phyloP scores from a whole-genome alignment of 2,797 vertebrate genomes.

The Serranus cabrilla region DNA sequence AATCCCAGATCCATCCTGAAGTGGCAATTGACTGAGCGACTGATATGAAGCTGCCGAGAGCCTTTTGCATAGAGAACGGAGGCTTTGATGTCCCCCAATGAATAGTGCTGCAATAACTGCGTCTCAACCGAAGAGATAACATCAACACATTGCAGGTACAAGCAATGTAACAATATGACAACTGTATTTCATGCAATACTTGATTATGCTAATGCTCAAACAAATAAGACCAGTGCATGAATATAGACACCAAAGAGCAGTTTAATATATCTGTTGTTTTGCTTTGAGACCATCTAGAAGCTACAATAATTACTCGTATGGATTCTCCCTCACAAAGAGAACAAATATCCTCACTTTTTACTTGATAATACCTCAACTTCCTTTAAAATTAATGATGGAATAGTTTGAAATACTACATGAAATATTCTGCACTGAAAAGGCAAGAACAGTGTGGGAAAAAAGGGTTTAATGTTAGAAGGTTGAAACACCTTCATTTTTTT shows the following conservation, averaged over 20 bases:
- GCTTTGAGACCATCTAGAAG: slow-evolving; percentile 31
- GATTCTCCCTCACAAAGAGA: slow-evolving; percentile 30
- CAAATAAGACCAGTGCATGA: slow-evolving; percentile 48
- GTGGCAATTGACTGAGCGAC: slow-evolving; percentile 72
- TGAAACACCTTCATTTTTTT: no score
- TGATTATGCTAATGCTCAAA: slow-evolving; percentile 72
- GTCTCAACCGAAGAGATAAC: slow-evolving; percentile 68
- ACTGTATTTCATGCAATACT: slow-evolving; percentile 59
- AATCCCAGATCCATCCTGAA: slow-evolving; percentile 66
- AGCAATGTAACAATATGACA: slow-evolving; percentile 57
- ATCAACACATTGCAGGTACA: slow-evolving; percentile 69
- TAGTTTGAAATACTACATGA: slow-evolving; percentile 4
- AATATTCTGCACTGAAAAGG: background rate
- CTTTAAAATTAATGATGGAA: slow-evolving; percentile 30
- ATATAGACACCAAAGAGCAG: slow-evolving; percentile 44
- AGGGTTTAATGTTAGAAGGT: no score
- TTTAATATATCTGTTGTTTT: slow-evolving; percentile 49
- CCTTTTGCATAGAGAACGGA: slow-evolving; percentile 71
- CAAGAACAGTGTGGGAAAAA: no score
- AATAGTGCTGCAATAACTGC: slow-evolving; percentile 68
- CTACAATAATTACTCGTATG: slow-evolving; percentile 20
- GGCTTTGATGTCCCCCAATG: slow-evolving; percentile 71
- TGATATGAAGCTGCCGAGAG: slow-evolving; percentile 59
- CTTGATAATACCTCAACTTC: background rate
- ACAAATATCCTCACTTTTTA: slow-evolving; percentile 25